phyloP scores from a whole-genome alignment of 2,113 vertebrate genomes.

The Dinomys branickii region DNA sequence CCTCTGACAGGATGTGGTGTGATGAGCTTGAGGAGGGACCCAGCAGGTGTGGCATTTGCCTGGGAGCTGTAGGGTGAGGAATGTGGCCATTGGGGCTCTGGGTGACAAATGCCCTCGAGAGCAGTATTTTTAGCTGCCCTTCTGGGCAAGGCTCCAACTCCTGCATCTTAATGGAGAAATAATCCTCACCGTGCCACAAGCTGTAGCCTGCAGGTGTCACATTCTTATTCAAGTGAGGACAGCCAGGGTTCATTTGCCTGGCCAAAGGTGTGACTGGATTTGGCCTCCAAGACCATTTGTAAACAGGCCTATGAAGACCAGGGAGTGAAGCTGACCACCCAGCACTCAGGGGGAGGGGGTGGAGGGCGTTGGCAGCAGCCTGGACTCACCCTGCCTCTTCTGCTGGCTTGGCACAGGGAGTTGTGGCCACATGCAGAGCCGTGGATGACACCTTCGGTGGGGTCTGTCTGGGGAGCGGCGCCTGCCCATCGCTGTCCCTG shows the following conservation, averaged over 20 bases:
- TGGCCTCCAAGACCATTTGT: slow-evolving; percentile 31
- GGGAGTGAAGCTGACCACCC: slow-evolving; percentile 38
- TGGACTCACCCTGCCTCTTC: neutral
- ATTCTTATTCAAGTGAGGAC: slow-evolving; percentile 68
- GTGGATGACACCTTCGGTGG: accelerated
- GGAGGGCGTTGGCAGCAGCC: too few relatives aligned
- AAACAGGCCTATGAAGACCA: slow-evolving; percentile 24
- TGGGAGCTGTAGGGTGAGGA: neutral
- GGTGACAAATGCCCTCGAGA: neutral
- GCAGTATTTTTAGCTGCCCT: slow-evolving; percentile 77
- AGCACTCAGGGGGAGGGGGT: neutral
- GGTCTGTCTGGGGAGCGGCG: neutral
- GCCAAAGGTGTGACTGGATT: slow-evolving; percentile 54
- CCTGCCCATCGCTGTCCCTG: neutral
- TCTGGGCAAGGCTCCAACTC: slow-evolving; percentile 55
- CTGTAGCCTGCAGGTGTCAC: slow-evolving; percentile 72
- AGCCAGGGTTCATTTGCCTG: slow-evolving; percentile 61
- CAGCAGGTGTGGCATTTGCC: neutral
- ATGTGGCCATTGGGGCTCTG: neutral
- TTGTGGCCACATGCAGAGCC: neutral
- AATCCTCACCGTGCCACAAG: slow-evolving; percentile 65
- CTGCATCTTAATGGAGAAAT: slow-evolving; percentile 76
- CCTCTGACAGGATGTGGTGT: neutral
- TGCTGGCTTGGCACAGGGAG: neutral
- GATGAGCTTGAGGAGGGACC: neutral